Percentiles rank a stretch among this genome's conserved stretches.
phyloP scores from a whole-genome alignment of 35 echinoderm and acorn worm species.

The Amphiura filiformis region DNA sequence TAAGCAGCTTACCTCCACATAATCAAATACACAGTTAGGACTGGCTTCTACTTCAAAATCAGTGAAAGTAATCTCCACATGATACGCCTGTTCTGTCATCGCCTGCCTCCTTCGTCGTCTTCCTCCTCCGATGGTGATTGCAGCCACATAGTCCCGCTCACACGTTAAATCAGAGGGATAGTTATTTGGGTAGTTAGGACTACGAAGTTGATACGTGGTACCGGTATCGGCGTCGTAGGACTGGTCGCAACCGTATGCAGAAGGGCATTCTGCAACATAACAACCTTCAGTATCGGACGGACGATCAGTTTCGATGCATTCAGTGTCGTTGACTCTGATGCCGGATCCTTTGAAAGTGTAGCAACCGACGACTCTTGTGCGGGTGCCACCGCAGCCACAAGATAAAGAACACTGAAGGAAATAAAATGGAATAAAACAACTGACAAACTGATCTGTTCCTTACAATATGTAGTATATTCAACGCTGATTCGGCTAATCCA shows the following conservation, averaged over 20 bases:
- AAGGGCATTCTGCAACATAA: slow-evolving; percentile 23
- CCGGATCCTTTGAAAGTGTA: slow-evolving; percentile 11
- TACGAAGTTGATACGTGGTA: slow-evolving; percentile 10
- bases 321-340: not conserved
- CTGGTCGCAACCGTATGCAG: slow-evolving; percentile 50
- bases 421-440: no score
- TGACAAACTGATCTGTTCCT: no score
- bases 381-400: slow-evolving; percentile 52
- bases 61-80: slow-evolving; percentile 58
- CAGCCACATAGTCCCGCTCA: slow-evolving; percentile 11
- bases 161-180: slow-evolving; percentile 75
- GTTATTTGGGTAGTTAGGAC: slow-evolving; percentile 46
- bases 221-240: slow-evolving; percentile 5
- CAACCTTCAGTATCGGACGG: slow-evolving; percentile 24
- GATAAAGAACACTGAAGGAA: slow-evolving; percentile 68
- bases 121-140: not conserved
- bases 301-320: slow-evolving; percentile 19
- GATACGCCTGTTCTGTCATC: not conserved
- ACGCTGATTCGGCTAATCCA: no score
- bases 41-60: slow-evolving; percentile 59
- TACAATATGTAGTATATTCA: no score
- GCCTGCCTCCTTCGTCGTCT: not conserved
- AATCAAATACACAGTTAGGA: slow-evolving; percentile 15
- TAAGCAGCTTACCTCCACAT: slow-evolving; percentile 14
- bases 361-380: slow-evolving; percentile 38